Conservation (phyloP, 2,113 vertebrate species). For the Paradisaea rubra region DNA sequence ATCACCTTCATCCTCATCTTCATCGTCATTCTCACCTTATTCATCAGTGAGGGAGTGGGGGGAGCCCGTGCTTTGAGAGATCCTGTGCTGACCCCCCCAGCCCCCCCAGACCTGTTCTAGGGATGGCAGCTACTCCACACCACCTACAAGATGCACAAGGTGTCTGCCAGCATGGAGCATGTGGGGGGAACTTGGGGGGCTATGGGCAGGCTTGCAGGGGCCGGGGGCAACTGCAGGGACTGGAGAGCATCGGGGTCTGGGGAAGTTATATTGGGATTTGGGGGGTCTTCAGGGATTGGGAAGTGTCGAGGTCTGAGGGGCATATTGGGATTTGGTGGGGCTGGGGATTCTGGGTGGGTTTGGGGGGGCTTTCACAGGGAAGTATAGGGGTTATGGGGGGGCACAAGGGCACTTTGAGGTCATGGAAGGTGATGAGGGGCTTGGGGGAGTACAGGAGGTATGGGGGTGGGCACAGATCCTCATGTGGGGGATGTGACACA, state of each 20-base stretch:
- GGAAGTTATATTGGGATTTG: not conserved
- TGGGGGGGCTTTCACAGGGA: not conserved
- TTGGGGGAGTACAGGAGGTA: not conserved
- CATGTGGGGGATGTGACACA: not conserved
- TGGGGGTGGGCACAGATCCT: not conserved
- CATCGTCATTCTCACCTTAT: not conserved
- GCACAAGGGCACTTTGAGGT: not conserved
- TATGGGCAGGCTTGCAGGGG: too few relatives aligned
- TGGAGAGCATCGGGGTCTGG: not conserved
- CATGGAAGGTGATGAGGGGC: too few relatives aligned
- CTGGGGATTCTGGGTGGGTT: not conserved
- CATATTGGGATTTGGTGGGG: not conserved
- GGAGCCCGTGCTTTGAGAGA: not conserved
- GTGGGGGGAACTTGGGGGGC: not conserved
- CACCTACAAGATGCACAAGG: not conserved
- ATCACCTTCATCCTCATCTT: not conserved
- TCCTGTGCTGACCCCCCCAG: not conserved
- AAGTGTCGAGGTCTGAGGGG: not conserved
- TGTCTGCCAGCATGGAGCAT: not conserved
- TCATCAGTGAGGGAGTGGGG: not conserved
- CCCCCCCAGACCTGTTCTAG: not conserved
- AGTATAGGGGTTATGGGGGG: not conserved
- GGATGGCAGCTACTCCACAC: not conserved
- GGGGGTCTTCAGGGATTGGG: not conserved
- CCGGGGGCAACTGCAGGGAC: accelerated